phyloP scores from a whole-genome alignment of 2,113 vertebrate species.

The Trogon melanurus region DNA sequence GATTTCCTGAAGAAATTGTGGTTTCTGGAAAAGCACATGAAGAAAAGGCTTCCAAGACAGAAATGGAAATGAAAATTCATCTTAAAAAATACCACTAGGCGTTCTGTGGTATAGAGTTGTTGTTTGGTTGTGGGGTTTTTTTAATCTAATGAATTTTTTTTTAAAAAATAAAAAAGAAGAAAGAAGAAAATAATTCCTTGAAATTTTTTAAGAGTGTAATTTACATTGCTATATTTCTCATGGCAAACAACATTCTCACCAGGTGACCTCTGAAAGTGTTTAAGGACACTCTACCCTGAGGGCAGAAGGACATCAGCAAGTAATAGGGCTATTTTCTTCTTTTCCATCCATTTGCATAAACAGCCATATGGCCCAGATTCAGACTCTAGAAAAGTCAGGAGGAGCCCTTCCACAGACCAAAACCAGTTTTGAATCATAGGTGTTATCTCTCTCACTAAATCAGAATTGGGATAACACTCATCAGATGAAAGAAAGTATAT shows the following conservation, averaged over 20 bases:
- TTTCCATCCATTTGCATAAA: neutral
- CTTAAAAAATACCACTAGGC: neutral
- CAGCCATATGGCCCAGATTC: neutral
- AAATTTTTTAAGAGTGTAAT: constrained; percentile 30
- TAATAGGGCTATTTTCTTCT: neutral
- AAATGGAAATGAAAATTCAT: constrained; percentile 52
- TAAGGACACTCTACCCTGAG: neutral
- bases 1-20: constrained; percentile 32
- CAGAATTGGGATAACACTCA: neutral
- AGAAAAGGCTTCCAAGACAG: constrained; percentile 8
- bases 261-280: neutral
- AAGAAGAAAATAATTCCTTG: neutral
- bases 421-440: neutral
- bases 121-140: neutral
- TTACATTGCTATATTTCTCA: constrained; percentile 52
- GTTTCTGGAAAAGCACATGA: constrained; percentile 25
- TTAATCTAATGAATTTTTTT: neutral
- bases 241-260: neutral
- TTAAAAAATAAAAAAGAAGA: neutral
- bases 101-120: neutral
- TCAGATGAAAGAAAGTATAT: neutral
- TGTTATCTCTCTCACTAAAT: neutral
- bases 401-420: neutral
- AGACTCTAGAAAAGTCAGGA: neutral
- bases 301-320: neutral